These are phyloP conservation scores for Drosophila meridiana DNA, from an alignment of 2,888 invertebrate species.

Conservation along the genomic window DNA sequence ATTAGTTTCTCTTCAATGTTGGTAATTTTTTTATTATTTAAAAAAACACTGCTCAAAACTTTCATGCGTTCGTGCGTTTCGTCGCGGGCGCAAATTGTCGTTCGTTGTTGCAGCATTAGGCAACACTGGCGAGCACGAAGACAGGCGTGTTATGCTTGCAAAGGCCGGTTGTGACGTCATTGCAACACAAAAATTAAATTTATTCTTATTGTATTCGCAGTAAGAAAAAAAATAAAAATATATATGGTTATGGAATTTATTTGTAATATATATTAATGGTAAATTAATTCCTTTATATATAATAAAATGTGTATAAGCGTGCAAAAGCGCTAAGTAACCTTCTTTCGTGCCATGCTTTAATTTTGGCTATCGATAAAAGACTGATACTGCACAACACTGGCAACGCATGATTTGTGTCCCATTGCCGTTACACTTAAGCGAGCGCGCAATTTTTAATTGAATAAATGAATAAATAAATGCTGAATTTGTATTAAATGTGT, in stretches of 20 bases:
- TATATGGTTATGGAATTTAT: not conserved
- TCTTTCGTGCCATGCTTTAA: too few relatives aligned
- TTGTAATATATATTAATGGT: not conserved
- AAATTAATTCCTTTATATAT: not conserved
- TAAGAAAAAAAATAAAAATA: not conserved
- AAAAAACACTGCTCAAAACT: conserved; percentile 3
- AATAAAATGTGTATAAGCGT: not conserved
- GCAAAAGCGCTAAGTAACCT: not conserved
- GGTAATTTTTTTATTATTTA: conserved; percentile 7
- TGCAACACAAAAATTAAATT: not conserved
- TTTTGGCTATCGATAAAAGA: not conserved
- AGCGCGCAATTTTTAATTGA: not conserved
- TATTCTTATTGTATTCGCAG: too few relatives aligned
- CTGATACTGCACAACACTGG: conserved; percentile 20
- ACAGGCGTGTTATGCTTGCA: conserved; percentile 21
- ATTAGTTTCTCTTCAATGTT: conserved; percentile 31
- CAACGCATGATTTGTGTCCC: conserved; percentile 8
- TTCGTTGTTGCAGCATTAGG: conserved; percentile 11
- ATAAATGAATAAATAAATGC: not conserved
- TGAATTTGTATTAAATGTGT: not conserved
- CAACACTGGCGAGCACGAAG: conserved; percentile 21
- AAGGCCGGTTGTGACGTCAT: conserved; percentile 2
- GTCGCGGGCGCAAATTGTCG: conserved; percentile 5
- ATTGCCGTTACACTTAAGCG: conserved; percentile 5
- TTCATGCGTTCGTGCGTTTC: conserved; percentile 30